phyloP scores from a whole-genome alignment of 35 echinoderm and acorn worm species.

The Heliocidaris tuberculata region DNA sequence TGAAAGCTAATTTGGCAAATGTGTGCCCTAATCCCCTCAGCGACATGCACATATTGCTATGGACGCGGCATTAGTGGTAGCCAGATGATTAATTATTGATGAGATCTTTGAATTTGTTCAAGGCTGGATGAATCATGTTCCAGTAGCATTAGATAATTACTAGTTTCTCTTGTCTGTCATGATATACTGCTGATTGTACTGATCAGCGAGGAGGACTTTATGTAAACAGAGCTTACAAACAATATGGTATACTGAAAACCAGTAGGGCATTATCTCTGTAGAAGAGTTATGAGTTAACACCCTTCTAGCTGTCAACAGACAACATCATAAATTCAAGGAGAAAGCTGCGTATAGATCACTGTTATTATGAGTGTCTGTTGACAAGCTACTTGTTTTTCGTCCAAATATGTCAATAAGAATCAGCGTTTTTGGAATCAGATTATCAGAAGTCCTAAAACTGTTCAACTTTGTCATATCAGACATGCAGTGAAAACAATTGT shows the following conservation, averaged over 20 bases:
- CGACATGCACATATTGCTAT: neutral
- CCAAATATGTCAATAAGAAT: neutral
- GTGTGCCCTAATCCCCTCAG: neutral
- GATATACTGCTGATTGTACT: neutral
- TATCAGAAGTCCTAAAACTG: neutral
- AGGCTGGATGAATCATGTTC: constrained; percentile 18
- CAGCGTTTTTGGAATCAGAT: neutral
- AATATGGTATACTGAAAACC: neutral
- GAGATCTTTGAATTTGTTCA: constrained; percentile 14
- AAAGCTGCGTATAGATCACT: neutral
- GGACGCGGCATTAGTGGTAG: neutral
- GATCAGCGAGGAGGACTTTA: neutral
- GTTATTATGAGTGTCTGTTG: neutral
- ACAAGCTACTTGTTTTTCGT: neutral
- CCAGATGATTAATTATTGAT: constrained; percentile 37
- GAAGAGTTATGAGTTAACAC: too few species aligned
- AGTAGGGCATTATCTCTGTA: too few species aligned
- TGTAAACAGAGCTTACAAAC: neutral
- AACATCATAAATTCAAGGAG: neutral
- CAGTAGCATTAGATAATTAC: constrained; percentile 11
- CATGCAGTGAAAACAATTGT: neutral
- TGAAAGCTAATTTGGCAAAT: constrained; percentile 12
- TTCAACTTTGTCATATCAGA: neutral
- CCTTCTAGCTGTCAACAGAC: neutral
- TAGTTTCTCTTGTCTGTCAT: neutral